Base-by-base conservation (phyloP, 1,140 invertebrate species). In the Mylabris phalerata region DNA sequence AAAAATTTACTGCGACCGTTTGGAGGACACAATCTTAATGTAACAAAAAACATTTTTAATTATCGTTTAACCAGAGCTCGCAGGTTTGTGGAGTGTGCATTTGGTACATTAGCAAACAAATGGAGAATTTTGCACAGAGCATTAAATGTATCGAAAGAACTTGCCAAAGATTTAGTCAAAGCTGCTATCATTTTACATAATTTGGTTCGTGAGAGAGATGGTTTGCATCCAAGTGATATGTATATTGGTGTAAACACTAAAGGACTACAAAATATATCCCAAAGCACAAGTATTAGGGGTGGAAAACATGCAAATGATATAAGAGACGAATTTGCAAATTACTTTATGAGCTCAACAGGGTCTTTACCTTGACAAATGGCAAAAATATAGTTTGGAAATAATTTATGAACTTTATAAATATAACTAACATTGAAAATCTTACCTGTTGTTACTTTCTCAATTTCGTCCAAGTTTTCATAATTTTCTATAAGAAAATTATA, bases 31-130 rank as follows among this genome's bases (percentile, higher is more conserved):
- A 32, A 32, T 32, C 27, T 32, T 32, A 32, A 7, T 32, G 27
- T 32, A 7, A 32, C 27, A 32, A 32, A 32, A 32, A 32, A 1
- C 0, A 32, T 32, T 32, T 32, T 32, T 32, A 32, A 32, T 32
- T 32, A 32, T 32, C 27, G 39, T 51, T 51, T 51, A 51, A 51
- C 50, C 26, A 58, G 74, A 55, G 76, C 73, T 5, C 60, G 73
- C 62, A 42, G 71, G 47, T 63, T 59, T 32, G 67, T 76, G 7
- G 75, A 76, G 65, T 73, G 73, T 63, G 52, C 71, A 5, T 77
- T 77, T 68, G 76, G 73, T 7, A 73, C 76, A 38, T 58, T 77
- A 41, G 63, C 67, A 7, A 68, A 67, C 48, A 72, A 71, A 57
- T 76, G 69, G 71, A 64, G 69, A 54, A 70, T 76, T 46, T 74